Base-by-base conservation (phyloP, 1,140 invertebrate species). In the Stratiolaelaps scimitus region DNA sequence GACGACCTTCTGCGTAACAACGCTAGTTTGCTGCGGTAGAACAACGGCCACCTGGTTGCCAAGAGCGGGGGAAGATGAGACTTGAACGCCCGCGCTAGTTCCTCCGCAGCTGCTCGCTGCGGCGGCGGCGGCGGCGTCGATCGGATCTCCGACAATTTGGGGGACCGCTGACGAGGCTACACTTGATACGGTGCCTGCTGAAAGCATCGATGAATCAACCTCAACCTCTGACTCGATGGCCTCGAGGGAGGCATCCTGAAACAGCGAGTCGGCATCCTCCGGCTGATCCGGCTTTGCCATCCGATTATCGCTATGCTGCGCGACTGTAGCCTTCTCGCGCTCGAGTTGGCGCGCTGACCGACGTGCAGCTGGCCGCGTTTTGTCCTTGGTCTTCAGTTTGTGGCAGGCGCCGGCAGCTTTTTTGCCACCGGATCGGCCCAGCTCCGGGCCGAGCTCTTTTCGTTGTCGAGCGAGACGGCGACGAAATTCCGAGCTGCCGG, bases 341-440 rank as follows among this genome's bases (percentile, higher is more conserved):
- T 60, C 53, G 26, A 60, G 34, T 10, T 60, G 53, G 1, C 53
- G 15, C 17, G 53, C 23, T 15, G 53, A 60, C 53, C 53, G 26
- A 15, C 53, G 53, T 6, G 53, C 53, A 26, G 53, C 53, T 60
- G 53, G 53, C 10, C 53, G 17, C 26, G 17, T 60, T 26, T 60
- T 60, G 15, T 60, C 53, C 34, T 60, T 60, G 17, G 53, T 60
- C 26, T 60, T 60, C 26, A 60, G 23, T 23, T 60, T 60, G 10
- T 60, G 53, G 26, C 53, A 60, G 15, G 53, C 53, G 53, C 53
- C 53, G 26, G 53, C 53, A 19, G 53, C 53, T 60, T 60, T 60
- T 15, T 34, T 26, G 23, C 53, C 53, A 15, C 34, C 34, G 5
- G 34, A 40, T 40, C 34, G 34, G n/a, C 20, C 34, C 15, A 60